phyloP scores from a whole-genome alignment of 2,888 invertebrate genomes.

The Plebejus melissa region DNA sequence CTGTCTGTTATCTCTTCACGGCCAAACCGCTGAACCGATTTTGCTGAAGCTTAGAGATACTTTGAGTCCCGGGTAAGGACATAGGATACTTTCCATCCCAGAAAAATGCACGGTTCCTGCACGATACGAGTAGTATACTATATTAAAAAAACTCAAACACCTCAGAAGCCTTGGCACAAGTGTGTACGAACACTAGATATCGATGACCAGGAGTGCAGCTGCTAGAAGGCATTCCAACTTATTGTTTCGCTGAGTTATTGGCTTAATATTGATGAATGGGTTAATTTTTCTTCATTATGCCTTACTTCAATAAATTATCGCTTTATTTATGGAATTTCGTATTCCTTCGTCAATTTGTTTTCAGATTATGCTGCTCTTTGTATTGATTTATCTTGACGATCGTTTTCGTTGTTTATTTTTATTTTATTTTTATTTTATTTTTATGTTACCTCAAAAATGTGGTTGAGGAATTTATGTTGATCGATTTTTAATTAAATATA shows the following conservation, averaged over 20 bases:
- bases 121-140: too few relatives aligned
- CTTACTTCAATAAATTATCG: neutral
- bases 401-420: neutral
- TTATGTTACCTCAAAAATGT: too few relatives aligned
- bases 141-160: too few relatives aligned
- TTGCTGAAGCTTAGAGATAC: too few relatives aligned
- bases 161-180: neutral
- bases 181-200: neutral
- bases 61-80: too few relatives aligned
- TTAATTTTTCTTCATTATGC: conserved; percentile 6
- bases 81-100: too few relatives aligned
- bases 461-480: too few relatives aligned
- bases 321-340: neutral
- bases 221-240: neutral
- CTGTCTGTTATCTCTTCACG: too few relatives aligned
- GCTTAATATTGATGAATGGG: neutral
- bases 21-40: too few relatives aligned
- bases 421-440: too few relatives aligned
- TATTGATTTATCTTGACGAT: neutral
- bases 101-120: too few relatives aligned
- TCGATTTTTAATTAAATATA: too few relatives aligned
- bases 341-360: neutral
- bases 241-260: neutral
- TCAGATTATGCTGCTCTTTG: neutral
- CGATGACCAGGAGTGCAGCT: neutral